Evolutionary conservation across 2,888 invertebrate genomes (phyloP), one percentile per base, ranked within the genome.

Genomic region (Eulithis prunata): DNA sequence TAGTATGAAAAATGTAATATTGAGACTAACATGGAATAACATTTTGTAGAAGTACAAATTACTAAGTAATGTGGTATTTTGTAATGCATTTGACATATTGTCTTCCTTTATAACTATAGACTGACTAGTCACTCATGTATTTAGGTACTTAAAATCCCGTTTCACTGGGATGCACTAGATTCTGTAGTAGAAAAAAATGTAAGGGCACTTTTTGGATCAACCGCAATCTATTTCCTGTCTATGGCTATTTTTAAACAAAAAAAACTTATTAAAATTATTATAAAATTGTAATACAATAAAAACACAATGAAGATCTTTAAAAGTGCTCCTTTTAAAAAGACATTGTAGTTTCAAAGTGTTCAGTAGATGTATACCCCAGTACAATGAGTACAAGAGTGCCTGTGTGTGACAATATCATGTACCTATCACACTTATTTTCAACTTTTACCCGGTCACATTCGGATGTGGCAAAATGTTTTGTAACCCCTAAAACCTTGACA

Each of bases 91-190:
- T 72, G 72, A 69, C 69, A 68, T 68, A 67, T 71, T 79, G 91
- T 91, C 91, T 92, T 91, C 91, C 91, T 88, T 80, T 78, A 79
- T 72, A 80, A 79, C 73, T 61, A 88, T 88, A 90, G 90, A 91
- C 90, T 91, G 90, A 90, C 78, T 76, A 88, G 86, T 83, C 83
- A 78, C 81, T 81, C 81, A 76, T 84, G 74, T 81, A 71, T 77
- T 77, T 71, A 21, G 21, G 21, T 21, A 66, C 71, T 78, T 81
- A 73, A 79, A 76, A 78, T 86, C 89, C 90, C 79, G 74, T 78
- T 76, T 51, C 78, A 81, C 91, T 92, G 91, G 91, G 91, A 90
- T 92, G 91, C 91, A 92, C 91, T 92, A 88, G 87, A 83, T 86
- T 86, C 82, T 79, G 75, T 85, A 80, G 78, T 73, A 68, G 75